Evolutionary conservation across 2,888 invertebrate genomes (phyloP).

Genomic region (Drosophila paranaensis): DNA sequence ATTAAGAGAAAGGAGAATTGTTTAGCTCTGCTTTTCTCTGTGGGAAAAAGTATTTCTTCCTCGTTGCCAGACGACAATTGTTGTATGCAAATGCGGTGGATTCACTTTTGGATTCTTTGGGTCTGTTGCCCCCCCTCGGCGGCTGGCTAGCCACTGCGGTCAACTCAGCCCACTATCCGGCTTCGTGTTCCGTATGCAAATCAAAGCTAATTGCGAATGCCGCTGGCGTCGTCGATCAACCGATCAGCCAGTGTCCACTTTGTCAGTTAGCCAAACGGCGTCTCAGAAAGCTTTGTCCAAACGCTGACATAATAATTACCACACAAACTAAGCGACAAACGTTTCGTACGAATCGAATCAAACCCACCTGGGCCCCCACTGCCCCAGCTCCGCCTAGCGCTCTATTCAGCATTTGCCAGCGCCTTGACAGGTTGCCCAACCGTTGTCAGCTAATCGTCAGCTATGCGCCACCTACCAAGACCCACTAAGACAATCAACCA

Average conservation of each 20-base stretch:
- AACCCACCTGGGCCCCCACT: not conserved
- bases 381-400: not conserved
- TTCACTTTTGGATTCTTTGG: slow-evolving; percentile 52
- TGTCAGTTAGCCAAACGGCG: slow-evolving; percentile 36
- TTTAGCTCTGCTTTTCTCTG: not conserved
- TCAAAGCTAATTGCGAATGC: slow-evolving; percentile 73
- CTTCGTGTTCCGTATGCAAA: slow-evolving; percentile 45
- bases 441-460: slow-evolving; percentile 49
- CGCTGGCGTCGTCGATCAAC: slow-evolving; percentile 59
- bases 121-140: not conserved
- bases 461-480: slow-evolving; percentile 44
- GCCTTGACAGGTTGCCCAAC: slow-evolving; percentile 49
- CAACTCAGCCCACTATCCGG: slow-evolving; percentile 16
- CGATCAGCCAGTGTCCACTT: slow-evolving; percentile 7
- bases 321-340: slow-evolving; percentile 50
- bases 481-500: slow-evolving; percentile 32
- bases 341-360: slow-evolving; percentile 9
- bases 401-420: slow-evolving; percentile 12
- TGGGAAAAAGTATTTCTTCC: slow-evolving; percentile 9
- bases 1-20: not conserved
- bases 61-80: slow-evolving; percentile 10
- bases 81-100: slow-evolving; percentile 58
- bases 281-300: slow-evolving; percentile 47
- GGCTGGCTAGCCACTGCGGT: not conserved
- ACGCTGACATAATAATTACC: slow-evolving; percentile 74